Conservation (phyloP, 1,140 invertebrate species). For the Drosophila grimshawi region DNA sequence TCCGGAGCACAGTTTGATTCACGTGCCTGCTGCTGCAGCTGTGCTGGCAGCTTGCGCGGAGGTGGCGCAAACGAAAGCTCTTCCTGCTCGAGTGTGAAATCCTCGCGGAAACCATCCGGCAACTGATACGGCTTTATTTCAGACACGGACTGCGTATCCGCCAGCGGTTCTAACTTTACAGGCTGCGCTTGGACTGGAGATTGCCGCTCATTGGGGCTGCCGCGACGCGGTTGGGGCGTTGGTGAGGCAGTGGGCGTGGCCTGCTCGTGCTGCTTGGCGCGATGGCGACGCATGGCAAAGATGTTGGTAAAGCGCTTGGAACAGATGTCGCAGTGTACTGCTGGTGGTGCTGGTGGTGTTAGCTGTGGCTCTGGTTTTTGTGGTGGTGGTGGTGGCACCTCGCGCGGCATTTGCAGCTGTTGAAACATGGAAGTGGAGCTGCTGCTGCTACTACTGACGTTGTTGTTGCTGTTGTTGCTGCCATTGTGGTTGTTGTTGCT, state of each 20-base stretch:
- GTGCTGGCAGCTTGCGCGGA: constrained; percentile 87
- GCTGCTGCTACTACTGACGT: constrained; percentile 61
- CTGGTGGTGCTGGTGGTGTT: constrained; percentile 55
- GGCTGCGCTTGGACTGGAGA: constrained; percentile 8
- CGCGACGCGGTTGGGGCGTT: constrained; percentile 34
- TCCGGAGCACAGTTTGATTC: constrained; percentile 89
- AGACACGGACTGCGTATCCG: constrained; percentile 14
- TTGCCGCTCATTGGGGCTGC: constrained; percentile 51
- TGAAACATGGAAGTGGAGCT: constrained; percentile 57
- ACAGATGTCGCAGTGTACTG: constrained; percentile 85
- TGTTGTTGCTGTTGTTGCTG: constrained; percentile 34
- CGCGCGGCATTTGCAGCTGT: constrained; percentile 62
- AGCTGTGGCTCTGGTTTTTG: constrained; percentile 54
- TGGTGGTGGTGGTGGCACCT: constrained; percentile 8
- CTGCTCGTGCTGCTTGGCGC: constrained; percentile 85
- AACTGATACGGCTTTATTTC: constrained; percentile 64
- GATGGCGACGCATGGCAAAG: constrained; percentile 85
- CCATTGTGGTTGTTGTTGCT: constrained; percentile 56
- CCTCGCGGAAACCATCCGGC: constrained; percentile 83
- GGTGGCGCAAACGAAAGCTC: constrained; percentile 86
- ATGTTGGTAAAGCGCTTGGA: constrained; percentile 86
- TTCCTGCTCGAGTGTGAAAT: constrained; percentile 85
- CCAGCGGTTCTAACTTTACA: constrained; percentile 13
- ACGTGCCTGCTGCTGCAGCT: constrained; percentile 87
- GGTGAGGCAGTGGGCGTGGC: constrained; percentile 42